Conservation (phyloP, 2,888 invertebrate genomes). For the Drosophila atripex region DNA sequence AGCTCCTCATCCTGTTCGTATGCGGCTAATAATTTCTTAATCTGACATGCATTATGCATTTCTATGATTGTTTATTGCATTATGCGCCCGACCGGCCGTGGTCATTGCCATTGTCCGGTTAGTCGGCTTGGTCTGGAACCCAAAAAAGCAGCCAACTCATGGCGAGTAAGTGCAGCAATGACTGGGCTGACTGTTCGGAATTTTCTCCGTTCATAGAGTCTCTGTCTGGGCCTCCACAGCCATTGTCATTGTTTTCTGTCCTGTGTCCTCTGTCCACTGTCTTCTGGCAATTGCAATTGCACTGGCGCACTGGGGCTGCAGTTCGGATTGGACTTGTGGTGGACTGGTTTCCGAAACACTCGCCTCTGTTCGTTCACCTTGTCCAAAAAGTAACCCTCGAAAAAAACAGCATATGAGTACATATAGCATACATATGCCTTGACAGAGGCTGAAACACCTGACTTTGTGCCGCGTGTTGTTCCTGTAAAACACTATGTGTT, state of each 20-base stretch:
- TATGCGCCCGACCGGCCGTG: constrained; percentile 36
- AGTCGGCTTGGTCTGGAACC: constrained; percentile 14
- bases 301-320: constrained; percentile 32
- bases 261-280: constrained; percentile 31
- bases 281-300: constrained; percentile 59
- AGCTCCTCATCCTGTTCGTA: neutral
- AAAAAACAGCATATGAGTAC: constrained; percentile 27
- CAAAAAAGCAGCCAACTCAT: constrained; percentile 54
- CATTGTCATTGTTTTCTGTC: constrained; percentile 61
- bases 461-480: constrained; percentile 51
- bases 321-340: constrained; percentile 10
- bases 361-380: constrained; percentile 69
- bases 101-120: constrained; percentile 52
- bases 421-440: constrained; percentile 38
- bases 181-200: constrained; percentile 68
- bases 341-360: constrained; percentile 36
- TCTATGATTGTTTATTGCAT: constrained; percentile 63
- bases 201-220: constrained; percentile 34
- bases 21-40: constrained; percentile 74
- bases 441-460: constrained; percentile 54
- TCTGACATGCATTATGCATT: constrained; percentile 73
- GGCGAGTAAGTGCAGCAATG: constrained; percentile 67
- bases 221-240: constrained; percentile 19
- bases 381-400: constrained; percentile 62
- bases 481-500: constrained; percentile 2